Evolutionary conservation across 2,113 vertebrate genomes (phyloP), one percentile per base, ranked within the genome.

Genomic region (Oryzias woworae): DNA sequence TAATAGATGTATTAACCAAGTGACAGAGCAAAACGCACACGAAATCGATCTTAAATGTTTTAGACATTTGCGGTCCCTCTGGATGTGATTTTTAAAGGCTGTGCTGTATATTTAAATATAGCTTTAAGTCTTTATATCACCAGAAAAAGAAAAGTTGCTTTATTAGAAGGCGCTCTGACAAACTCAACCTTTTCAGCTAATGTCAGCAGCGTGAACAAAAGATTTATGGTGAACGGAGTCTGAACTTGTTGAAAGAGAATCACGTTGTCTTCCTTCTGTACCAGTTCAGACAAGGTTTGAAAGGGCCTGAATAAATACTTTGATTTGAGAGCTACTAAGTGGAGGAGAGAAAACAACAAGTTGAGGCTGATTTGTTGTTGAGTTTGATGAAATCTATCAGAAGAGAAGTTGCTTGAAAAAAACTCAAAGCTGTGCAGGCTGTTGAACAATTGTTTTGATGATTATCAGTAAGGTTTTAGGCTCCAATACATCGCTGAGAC

Each of bases 161-260:
- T 28, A 50, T 18, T 14, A 18, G 28, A 53, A 16, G 46, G 28
- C 49, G 18, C 52, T 50, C 53, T 62, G 61, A 49, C 50, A 53
- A 44, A 57, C 26, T 76, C 15, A 59, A 45, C 18, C 48, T 14
- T 12, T 15, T 26, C 16, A 62, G 31, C 56, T 66, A 46, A 14
- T 62, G 44, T 56, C 48, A 66, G 47, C 3, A 5, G n/a, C 43
- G 59, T 54, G 60, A 64, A 73, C 57, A 59, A 64, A 69, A 62
- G 49, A 18, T 60, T 47, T 41, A 23, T 4, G 26, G 24, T 67
- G 26, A 68, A 66, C 56, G 51, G 51, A 53, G 81, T 74, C 72
- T 75, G 66, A 69, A 84, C 79, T 16, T 86, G 74, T 26, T 44
- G 45, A 60, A 47, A 66, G 1, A 42, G 59, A 50, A 63, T 60